Evolutionary conservation across 2,888 invertebrate genomes (phyloP), one percentile per base, ranked within the genome.

Genomic region (Chymomyza fuscimana): DNA sequence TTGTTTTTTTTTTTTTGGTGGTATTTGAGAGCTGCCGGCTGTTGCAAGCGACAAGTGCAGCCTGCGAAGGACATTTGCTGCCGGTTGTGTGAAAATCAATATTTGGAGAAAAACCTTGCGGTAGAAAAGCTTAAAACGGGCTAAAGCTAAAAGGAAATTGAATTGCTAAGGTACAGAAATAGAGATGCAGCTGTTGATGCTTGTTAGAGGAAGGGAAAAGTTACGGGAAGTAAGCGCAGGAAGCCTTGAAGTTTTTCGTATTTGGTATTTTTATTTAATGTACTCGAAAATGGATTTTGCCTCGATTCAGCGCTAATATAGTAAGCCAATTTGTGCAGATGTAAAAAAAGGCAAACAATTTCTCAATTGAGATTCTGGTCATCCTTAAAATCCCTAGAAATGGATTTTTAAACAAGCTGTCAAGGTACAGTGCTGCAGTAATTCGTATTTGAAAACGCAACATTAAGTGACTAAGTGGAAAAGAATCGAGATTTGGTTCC

Each of bases 61-160:
- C 77, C 74, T 63, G 74, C 78, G 76, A 86, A 88, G 88, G 86
- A 82, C 88, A 82, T 74, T 77, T 69, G 61, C 75, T 72, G 81
- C 69, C 75, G 75, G 81, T 36, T 72, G 65, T 72, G 71, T 69
- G 72, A 76, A 85, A 85, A 86, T 86, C 85, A 78, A 86, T 86
- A 86, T 66, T 67, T 63, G 50, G 59, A 67, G 62, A 29, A 65
- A 58, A 59, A 63, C 59, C 62, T 52, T 64, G 51, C 51, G 51
- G 6, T 4, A 22, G 12, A 10, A 60, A 60, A 29, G 32, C n/a
- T 32, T 22, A 29, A 12, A 46, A 46, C 12, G 12, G 2, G 12
- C 40, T 46, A 36, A 29, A n/a, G 32, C n/a, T 12, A 56, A 12
- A 56, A 22, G 25, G 56, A 56, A 56, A 56, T 56, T 5, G 2